Evolutionary conservation across 2,888 invertebrate species (phyloP), one percentile per base, ranked within the genome.

Genomic region (Rhogogaster chlorosoma): DNA sequence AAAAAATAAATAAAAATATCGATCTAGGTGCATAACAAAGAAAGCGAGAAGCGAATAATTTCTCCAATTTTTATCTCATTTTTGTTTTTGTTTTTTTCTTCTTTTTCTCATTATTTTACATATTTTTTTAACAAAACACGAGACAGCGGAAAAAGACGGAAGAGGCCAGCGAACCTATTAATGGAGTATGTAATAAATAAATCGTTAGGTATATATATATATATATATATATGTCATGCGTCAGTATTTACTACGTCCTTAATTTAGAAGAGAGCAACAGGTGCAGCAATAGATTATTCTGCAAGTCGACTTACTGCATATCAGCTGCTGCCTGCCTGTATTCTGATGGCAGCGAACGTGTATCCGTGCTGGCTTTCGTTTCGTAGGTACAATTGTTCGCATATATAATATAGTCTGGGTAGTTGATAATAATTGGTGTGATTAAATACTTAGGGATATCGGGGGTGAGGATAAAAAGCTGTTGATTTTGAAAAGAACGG

Each of bases 241-340:
- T 26, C 1, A n/a, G 38, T 26, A 73, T n/a, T n/a, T 22, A 22
- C 38, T 22, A 6, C 42, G 42, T 73, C n/a, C 42, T 73, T 42
- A 73, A 73, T 73, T 42, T 22, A 42, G 22, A 42, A 42, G 71
- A 38, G 71, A 42, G 71, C 71, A 73, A 73, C 71, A 73, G 71
- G 71, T 73, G 71, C 71, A 73, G 71, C 71, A 73, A 22, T 22
- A 73, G 42, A 42, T 73, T 73, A 73, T 73, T 42, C 42, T 26
- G 38, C 42, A 38, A 29, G 38, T n/a, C 22, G 4, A 73, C n/a
- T 6, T 10, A 15, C 12, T 15, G 15, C 12, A 22, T 15, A 61
- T 22, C 61, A 26, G 26, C n/a, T 18, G 36, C 70, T 70, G 36
- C 15, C 15, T 32, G 70, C 26, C 26, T 12, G 61, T 26, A 61